Percentiles rank a stretch among this genome's conserved stretches.
These are phyloP conservation scores for Steinernema khuongi DNA, from an alignment of 1,140 invertebrate genomes.

Conservation along the genomic window DNA sequence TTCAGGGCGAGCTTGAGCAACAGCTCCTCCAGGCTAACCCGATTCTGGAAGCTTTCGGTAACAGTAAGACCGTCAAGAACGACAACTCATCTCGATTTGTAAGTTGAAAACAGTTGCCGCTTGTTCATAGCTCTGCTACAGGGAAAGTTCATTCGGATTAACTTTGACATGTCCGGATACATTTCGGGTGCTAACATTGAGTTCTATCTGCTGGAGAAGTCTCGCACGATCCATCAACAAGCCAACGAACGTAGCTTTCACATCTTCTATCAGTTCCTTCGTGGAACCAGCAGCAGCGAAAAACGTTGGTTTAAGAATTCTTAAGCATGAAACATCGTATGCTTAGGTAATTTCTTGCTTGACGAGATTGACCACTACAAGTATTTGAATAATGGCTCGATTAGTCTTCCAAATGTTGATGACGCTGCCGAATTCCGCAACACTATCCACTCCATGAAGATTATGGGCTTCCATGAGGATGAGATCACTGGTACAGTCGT, in stretches of 20 bases:
- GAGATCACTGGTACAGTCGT: conserved; percentile 66
- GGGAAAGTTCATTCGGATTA: conserved; percentile 99
- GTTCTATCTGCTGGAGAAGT: conserved; percentile 89
- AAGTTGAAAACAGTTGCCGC: conserved; percentile 66
- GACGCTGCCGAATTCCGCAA: conserved; percentile 84
- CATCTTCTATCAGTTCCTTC: conserved; percentile 94
- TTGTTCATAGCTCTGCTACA: conserved; percentile 60
- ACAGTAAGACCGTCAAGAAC: conserved; percentile 99
- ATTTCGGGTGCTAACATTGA: conserved; percentile 96
- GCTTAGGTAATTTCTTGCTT: conserved; percentile 83
- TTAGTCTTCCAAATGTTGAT: conserved; percentile 87
- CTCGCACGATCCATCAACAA: conserved; percentile 91
- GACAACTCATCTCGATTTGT: conserved; percentile 99
- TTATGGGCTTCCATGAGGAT: conserved; percentile 94
- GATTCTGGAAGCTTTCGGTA: conserved; percentile 97
- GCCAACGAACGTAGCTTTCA: conserved; percentile 95
- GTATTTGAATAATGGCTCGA: conserved; percentile 75
- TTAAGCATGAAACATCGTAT: conserved; percentile 5
- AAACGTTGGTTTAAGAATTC: conserved; percentile 40
- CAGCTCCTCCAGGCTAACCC: conserved; percentile 98
- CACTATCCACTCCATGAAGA: conserved; percentile 93
- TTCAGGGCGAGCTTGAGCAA: conserved; percentile 93
- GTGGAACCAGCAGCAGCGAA: conserved; percentile 64
- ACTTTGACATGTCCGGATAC: conserved; percentile 96
- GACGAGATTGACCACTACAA: conserved; percentile 88